Conservation (phyloP, 1,140 invertebrate species). For the Drosophila nigromelanica region DNA sequence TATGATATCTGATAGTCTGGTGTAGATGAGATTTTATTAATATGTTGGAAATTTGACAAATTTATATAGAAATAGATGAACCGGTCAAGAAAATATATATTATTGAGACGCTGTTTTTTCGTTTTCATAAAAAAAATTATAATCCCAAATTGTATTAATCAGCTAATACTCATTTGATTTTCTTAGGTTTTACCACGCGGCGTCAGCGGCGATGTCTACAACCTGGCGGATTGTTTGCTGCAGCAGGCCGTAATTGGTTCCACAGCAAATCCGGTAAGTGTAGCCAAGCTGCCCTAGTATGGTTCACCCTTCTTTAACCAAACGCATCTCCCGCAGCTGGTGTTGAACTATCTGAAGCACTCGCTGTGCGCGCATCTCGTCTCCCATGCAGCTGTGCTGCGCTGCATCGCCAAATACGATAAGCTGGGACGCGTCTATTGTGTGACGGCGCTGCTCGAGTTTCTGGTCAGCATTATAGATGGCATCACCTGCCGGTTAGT, state of each 20-base stretch:
- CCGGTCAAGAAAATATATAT: too few species aligned
- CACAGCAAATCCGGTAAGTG: conserved; percentile 89
- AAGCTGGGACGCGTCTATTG: conserved; percentile 95
- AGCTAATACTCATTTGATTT: too few species aligned
- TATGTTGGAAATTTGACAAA: too few species aligned
- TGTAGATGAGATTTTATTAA: too few species aligned
- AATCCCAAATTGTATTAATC: too few species aligned
- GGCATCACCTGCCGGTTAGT: conserved; percentile 85
- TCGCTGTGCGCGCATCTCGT: conserved; percentile 95
- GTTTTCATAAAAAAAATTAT: too few species aligned
- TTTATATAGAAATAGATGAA: too few species aligned
- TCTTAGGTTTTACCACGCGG: conserved; percentile 90
- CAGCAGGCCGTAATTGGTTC: conserved; percentile 96
- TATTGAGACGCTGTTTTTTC: too few species aligned
- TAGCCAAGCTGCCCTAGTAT: too few species aligned
- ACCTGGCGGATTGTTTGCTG: conserved; percentile 95
- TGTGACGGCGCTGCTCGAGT: conserved; percentile 92
- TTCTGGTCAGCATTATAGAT: conserved; percentile 92
- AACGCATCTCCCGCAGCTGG: conserved; percentile 85
- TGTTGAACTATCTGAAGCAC: conserved; percentile 96
- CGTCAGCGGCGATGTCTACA: conserved; percentile 95
- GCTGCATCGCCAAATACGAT: conserved; percentile 94
- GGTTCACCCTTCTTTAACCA: not conserved
- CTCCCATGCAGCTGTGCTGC: conserved; percentile 94
- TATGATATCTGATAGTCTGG: too few species aligned